Conservation (phyloP, 2,888 invertebrate species). For the Xestia xanthographa region DNA sequence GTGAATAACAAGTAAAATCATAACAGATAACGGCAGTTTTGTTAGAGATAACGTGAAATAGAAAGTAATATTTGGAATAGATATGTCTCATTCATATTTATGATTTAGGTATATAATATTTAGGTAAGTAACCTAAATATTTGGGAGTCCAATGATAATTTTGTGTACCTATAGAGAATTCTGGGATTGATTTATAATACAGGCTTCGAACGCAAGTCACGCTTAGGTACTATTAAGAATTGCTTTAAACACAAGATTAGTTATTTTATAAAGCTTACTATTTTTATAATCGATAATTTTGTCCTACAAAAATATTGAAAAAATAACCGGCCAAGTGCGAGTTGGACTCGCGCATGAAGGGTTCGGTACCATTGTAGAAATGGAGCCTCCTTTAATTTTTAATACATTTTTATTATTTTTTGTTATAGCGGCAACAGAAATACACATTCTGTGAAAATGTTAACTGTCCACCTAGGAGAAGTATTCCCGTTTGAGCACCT, state of each 20-base stretch:
- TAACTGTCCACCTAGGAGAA: no score
- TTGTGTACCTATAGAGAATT: not conserved
- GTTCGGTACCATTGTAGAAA: no score
- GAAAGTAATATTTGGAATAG: not conserved
- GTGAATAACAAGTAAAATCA: slow-evolving; percentile 60
- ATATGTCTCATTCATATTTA: not conserved
- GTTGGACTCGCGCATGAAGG: no score
- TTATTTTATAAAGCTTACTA: no score
- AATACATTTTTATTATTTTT: no score
- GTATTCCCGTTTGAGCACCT: no score
- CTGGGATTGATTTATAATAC: not conserved
- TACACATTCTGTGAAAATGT: no score
- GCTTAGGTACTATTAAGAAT: not conserved
- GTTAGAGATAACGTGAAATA: slow-evolving; percentile 4
- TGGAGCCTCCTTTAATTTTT: no score
- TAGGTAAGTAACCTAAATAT: not conserved
- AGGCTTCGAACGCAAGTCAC: not conserved
- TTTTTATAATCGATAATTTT: no score
- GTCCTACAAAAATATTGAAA: no score
- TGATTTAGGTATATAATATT: not conserved
- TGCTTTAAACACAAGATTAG: not conserved
- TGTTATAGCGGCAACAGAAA: no score
- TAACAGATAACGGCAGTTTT: slow-evolving; percentile 53
- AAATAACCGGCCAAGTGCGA: no score
- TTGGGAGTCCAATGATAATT: not conserved